Evolutionary conservation across 2,888 invertebrate species (phyloP).

Genomic region (Bibio marci): DNA sequence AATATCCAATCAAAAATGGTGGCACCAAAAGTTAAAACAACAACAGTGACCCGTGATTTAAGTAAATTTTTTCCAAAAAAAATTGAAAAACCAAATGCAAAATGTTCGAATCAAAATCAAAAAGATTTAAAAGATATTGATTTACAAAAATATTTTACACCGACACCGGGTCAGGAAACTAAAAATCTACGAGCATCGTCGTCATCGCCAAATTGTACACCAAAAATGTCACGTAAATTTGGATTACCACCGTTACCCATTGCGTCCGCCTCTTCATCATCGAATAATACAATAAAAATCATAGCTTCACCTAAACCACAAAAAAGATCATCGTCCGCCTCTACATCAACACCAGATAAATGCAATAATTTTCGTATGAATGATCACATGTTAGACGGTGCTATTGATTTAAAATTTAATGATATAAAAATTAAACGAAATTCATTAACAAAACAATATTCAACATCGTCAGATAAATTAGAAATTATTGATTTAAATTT

Average conservation of each 20-base stretch:
- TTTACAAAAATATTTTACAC: constrained; percentile 27
- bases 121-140: constrained; percentile 27
- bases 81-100: constrained; percentile 17
- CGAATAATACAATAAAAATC: too few species aligned
- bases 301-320: too few species aligned
- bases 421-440: background rate
- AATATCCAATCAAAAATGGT: constrained; percentile 25
- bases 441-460: background rate
- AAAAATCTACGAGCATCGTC: constrained; percentile 5
- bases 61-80: constrained; percentile 28
- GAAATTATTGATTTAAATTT: constrained; percentile 3
- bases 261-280: background rate
- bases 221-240: background rate
- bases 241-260: background rate
- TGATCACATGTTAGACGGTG: constrained; percentile 27
- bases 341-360: background rate
- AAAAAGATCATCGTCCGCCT: background rate
- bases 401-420: constrained; percentile 16
- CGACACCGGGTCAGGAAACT: constrained; percentile 17
- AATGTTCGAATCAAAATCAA: constrained; percentile 23
- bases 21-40: constrained; percentile 17
- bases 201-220: constrained; percentile 16
- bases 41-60: constrained; percentile 15
- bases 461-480: background rate
- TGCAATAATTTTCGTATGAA: constrained; percentile 18